Evolutionary conservation across 2,797 vertebrate species (phyloP).

Genomic region (Oophaga sylvatica): DNA sequence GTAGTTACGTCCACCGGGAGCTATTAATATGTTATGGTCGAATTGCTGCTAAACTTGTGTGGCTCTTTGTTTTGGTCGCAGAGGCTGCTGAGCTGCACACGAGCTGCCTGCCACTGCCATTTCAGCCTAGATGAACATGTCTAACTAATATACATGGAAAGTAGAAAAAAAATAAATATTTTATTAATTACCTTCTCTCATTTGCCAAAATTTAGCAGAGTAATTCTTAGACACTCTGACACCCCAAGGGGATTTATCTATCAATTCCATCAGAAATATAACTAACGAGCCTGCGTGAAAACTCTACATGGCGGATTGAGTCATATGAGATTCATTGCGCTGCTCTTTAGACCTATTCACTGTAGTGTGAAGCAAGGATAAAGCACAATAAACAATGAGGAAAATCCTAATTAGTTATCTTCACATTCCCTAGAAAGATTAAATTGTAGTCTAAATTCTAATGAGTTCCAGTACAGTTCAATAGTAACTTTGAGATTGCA

Average conservation of each 20-base stretch:
- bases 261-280: conserved; percentile 15
- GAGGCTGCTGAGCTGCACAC: conserved; percentile 62
- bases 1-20: conserved; percentile 63
- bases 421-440: conserved; percentile 61
- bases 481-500: conserved; percentile 60
- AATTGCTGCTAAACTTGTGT: conserved; percentile 65
- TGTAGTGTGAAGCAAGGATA: conserved; percentile 61
- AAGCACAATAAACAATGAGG: conserved; percentile 43
- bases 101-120: background rate
- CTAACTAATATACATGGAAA: background rate
- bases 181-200: background rate
- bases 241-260: conserved; percentile 16
- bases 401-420: conserved; percentile 58
- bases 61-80: conserved; percentile 58
- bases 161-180: background rate
- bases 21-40: conserved; percentile 69
- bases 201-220: background rate
- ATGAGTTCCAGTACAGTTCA: conserved; percentile 65
- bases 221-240: background rate
- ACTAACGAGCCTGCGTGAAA: conserved; percentile 28
- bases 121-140: background rate
- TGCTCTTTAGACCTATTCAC: conserved; percentile 62
- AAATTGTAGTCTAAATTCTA: conserved; percentile 67
- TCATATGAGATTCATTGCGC: conserved; percentile 38
- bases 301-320: conserved; percentile 18